Percentiles rank a stretch among this genome's conserved stretches.
These are phyloP conservation scores for Caenorhabditis macrosperma DNA, from an alignment of 2,888 invertebrate species.

Conservation along the genomic window DNA sequence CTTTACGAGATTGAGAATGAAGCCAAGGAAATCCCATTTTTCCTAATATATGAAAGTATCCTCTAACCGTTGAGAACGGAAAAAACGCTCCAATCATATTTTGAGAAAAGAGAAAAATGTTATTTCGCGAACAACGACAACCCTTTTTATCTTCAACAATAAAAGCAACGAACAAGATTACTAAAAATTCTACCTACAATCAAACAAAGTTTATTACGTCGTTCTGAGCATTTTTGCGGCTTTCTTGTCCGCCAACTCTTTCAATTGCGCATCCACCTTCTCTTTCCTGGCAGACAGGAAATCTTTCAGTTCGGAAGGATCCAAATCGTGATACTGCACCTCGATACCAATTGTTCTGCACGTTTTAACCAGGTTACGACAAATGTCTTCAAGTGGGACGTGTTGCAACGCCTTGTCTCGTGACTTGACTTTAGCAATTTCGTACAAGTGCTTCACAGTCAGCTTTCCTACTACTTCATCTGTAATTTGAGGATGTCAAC, in stretches of 20 bases:
- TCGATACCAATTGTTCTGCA: conserved; percentile 74
- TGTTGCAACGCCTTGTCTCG: conserved; percentile 75
- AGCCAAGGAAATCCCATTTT: background rate
- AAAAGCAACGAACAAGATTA: background rate
- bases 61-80: conserved; percentile 1
- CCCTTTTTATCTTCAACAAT: conserved; percentile 17
- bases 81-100: background rate
- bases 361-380: conserved; percentile 69
- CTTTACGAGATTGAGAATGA: background rate
- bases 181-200: conserved; percentile 14
- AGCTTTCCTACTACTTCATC: conserved; percentile 88
- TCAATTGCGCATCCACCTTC: conserved; percentile 72
- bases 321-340: conserved; percentile 75
- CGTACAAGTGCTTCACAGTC: conserved; percentile 94
- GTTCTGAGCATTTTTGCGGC: conserved; percentile 79
- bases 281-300: conserved; percentile 73
- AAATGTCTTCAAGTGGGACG: conserved; percentile 74
- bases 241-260: conserved; percentile 77
- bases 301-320: conserved; percentile 67
- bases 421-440: conserved; percentile 94
- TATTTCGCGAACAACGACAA: conserved; percentile 2
- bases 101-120: conserved; percentile 6
- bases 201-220: conserved; percentile 39
- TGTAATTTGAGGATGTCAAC: conserved; percentile 44
- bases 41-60: background rate